Percentiles rank a stretch among this genome's conserved stretches.
phyloP scores from a whole-genome alignment of 2,888 invertebrate genomes.

The Oscheius onirici region DNA sequence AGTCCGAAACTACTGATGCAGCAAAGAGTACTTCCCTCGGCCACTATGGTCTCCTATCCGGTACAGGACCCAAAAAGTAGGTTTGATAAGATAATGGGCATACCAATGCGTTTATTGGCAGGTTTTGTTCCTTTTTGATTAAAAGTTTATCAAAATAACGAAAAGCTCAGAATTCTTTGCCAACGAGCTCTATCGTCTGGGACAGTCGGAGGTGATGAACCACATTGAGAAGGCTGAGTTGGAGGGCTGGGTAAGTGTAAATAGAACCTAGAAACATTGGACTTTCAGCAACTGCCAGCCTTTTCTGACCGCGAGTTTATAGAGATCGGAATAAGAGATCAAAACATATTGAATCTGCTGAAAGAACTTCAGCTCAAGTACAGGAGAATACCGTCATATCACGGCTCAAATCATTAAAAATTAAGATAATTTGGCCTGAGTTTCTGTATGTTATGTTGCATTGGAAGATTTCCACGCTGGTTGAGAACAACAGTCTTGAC shows the following conservation, averaged over 20 bases:
- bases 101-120: too few species aligned
- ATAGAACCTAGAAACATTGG: neutral
- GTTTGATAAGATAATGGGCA: too few species aligned
- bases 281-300: slow-evolving; percentile 14
- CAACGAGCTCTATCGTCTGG: neutral
- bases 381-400: neutral
- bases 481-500: too few species aligned
- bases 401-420: neutral
- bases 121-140: neutral
- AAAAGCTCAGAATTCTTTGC: neutral
- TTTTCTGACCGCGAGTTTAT: slow-evolving; percentile 31
- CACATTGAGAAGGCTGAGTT: slow-evolving; percentile 1
- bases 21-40: too few species aligned
- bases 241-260: slow-evolving; percentile 7
- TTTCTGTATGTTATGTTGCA: too few species aligned
- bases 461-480: too few species aligned
- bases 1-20: neutral
- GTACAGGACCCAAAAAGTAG: too few species aligned
- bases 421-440: too few species aligned
- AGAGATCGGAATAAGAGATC: slow-evolving; percentile 25
- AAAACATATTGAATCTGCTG: slow-evolving; percentile 4
- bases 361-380: slow-evolving; percentile 5
- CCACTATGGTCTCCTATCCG: too few species aligned
- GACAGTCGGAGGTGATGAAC: neutral
- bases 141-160: too few species aligned